Percentiles rank a stretch among this genome's conserved stretches.
Conservation (phyloP, 30 jellyfish, hydroid and myxozoan genomes). For the Cassiopea andromeda region DNA sequence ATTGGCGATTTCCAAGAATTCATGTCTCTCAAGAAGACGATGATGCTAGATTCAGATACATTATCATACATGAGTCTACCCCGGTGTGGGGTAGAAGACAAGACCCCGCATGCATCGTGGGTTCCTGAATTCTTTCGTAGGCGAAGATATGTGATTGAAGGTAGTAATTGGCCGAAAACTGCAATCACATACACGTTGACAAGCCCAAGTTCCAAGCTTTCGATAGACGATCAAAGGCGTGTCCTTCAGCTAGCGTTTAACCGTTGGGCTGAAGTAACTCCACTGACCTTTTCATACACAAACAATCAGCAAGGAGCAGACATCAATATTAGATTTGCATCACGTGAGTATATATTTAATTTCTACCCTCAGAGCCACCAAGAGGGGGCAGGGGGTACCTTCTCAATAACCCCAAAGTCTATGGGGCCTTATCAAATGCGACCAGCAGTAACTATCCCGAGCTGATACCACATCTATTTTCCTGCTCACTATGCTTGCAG, state of each 20-base stretch:
- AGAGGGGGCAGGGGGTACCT: no score
- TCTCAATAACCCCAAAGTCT: not conserved
- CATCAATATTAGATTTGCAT: conserved; percentile 70
- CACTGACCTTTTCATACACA: conserved; percentile 63
- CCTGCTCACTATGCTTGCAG: no score
- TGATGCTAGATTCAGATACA: conserved; percentile 67
- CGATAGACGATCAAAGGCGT: conserved; percentile 40
- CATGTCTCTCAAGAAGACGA: conserved; percentile 77
- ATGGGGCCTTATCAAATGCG: not conserved
- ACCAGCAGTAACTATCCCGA: no score
- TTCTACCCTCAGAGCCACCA: no score
- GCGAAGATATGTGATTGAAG: conserved; percentile 67
- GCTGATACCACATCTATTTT: no score
- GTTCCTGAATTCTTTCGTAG: conserved; percentile 58
- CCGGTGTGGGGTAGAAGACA: conserved; percentile 87
- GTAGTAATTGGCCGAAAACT: conserved; percentile 72
- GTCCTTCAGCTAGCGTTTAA: conserved; percentile 63
- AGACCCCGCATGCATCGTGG: conserved; percentile 84
- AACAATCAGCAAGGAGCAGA: conserved; percentile 67
- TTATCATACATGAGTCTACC: conserved; percentile 40
- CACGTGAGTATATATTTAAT: conserved; percentile 33
- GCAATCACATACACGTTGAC: conserved; percentile 63
- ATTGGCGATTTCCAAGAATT: conserved; percentile 74
- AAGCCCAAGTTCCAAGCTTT: conserved; percentile 61
- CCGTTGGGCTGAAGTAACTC: conserved; percentile 88